Percentiles rank a stretch among this genome's conserved stretches.
phyloP scores from a whole-genome alignment of 2,113 vertebrate species.

The Amphilophus citrinellus region DNA sequence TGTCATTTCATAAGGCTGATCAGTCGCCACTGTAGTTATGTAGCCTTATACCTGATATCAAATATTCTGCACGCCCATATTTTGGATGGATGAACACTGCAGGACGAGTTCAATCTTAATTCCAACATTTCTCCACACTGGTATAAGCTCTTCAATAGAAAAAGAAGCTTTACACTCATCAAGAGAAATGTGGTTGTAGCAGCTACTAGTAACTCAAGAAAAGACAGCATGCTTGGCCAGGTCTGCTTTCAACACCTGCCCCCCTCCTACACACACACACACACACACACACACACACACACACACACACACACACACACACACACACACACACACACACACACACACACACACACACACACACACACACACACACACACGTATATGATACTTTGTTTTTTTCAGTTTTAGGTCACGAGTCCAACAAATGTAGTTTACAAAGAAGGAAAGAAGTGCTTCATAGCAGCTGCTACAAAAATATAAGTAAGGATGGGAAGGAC shows the following conservation, averaged over 20 bases:
- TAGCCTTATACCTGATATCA: accelerated
- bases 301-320: background rate
- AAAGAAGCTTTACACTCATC: background rate
- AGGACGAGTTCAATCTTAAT: background rate
- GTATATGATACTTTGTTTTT: too few relatives aligned
- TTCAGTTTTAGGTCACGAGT: background rate
- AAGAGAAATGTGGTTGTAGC: background rate
- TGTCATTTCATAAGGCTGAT: too few relatives aligned
- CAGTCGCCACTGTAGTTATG: too few relatives aligned
- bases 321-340: too few relatives aligned
- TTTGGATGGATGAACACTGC: background rate
- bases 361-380: too few relatives aligned
- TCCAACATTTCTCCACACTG: background rate
- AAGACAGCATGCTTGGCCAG: accelerated
- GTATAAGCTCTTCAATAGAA: background rate
- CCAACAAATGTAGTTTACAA: background rate
- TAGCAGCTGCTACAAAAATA: background rate
- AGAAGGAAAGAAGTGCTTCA: background rate
- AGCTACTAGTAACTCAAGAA: background rate
- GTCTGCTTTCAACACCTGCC: background rate
- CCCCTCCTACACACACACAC: too few relatives aligned
- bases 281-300: too few relatives aligned
- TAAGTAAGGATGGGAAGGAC: accelerated
- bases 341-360: too few relatives aligned
- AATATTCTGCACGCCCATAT: background rate